Evolutionary conservation across 2,888 invertebrate species (phyloP), one percentile per base, ranked within the genome.

Genomic region (Drosophila neoperkinsi): DNA sequence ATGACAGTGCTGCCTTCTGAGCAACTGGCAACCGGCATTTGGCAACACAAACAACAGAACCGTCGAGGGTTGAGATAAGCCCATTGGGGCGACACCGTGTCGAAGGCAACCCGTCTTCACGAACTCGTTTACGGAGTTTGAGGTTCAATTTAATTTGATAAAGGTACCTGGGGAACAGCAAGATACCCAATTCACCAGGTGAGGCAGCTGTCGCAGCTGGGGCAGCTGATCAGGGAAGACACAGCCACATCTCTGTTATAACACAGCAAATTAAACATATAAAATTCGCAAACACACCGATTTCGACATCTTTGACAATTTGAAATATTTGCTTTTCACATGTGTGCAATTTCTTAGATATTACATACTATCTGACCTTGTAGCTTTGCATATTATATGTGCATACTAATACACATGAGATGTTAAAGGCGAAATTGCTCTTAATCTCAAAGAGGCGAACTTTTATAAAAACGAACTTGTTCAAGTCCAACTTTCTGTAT

Each of bases 71-170:
- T 34, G 33, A 46, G 64, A 43, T 69, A 46, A 61, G 38, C 5
- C 10, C 30, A n/a, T 21, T 38, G 43, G 46, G 53, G 46, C 21
- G 25, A 18, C 21, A 41, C 28, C 28, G 11, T n/a, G 46, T 34
- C 7, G 62, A 13, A 55, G 49, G 30, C 18, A 56, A 46, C 36
- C 43, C 43, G 46, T 53, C 50, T 33, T 38, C 46, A 34, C 13
- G 31, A 28, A 62, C 55, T 50, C 51, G 66, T 21, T 57, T 28
- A 25, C 4, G 25, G 49, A 56, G 64, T 50, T 71, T 52, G 67
- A 41, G 71, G 38, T 71, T 84, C 74, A 74, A 88, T 84, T 88
- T 72, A 67, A 71, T 71, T 78, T 38, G 64, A 64, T 51, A 55
- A 31, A 64, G 78, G 71, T 78, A 66, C 56, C 64, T 33, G 65